Evolutionary conservation across 2,113 vertebrate species (phyloP).

Genomic region (Gyps fulvus): DNA sequence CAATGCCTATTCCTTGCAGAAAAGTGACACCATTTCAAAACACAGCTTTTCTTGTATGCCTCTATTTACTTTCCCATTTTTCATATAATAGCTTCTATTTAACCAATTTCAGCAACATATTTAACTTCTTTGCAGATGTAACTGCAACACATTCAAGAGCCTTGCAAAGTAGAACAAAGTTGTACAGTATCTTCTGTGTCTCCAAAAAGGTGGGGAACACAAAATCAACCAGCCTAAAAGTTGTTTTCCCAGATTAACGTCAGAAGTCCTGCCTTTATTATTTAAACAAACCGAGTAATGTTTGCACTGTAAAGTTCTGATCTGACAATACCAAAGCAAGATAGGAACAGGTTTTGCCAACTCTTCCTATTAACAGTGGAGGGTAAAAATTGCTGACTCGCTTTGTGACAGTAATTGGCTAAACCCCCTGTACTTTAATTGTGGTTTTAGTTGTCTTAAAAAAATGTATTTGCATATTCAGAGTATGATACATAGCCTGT

Average conservation of each 20-base stretch:
- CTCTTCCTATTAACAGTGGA: background rate
- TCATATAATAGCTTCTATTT: constrained; percentile 6
- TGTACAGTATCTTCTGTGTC: background rate
- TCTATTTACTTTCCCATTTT: constrained; percentile 20
- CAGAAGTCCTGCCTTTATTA: constrained; percentile 10
- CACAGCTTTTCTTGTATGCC: background rate
- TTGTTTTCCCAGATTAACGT: background rate
- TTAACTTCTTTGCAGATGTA: background rate
- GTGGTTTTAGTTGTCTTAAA: background rate
- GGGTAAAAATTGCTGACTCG: background rate
- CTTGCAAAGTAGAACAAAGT: background rate
- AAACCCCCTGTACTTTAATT: background rate
- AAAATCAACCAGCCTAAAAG: background rate
- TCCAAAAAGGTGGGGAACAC: background rate
- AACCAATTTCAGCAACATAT: background rate
- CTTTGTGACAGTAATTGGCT: background rate
- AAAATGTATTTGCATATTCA: background rate
- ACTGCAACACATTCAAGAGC: background rate
- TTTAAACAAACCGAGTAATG: constrained; percentile 34
- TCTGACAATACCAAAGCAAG: constrained; percentile 11
- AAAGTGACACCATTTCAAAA: constrained; percentile 43
- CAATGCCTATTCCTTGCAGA: background rate
- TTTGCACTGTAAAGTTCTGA: constrained; percentile 42
- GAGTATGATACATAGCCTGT: background rate
- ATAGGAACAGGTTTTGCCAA: constrained; percentile 2